Percentiles rank a stretch among this genome's conserved stretches.
Conservation (phyloP, 2,888 invertebrate genomes). For the Tiphia femorata region DNA sequence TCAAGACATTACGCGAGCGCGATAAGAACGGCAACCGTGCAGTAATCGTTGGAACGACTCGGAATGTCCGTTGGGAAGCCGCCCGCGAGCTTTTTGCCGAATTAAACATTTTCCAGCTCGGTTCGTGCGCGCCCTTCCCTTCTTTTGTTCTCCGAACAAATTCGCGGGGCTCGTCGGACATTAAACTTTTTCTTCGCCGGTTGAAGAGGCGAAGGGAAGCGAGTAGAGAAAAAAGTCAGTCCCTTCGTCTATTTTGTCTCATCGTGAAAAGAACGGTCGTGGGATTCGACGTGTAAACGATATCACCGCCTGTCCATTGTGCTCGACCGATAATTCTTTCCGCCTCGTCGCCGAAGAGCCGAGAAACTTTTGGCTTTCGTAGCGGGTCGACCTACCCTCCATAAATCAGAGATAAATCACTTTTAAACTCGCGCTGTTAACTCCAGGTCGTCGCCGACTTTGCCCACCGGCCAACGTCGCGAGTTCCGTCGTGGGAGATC, state of each 20-base stretch:
- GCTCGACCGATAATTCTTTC: conserved; percentile 59
- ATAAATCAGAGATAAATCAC: conserved; percentile 68
- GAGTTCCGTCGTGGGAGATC: conserved; percentile 27
- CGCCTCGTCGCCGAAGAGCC: conserved; percentile 55
- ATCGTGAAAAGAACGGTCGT: conserved; percentile 31
- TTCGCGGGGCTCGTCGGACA: conserved; percentile 10
- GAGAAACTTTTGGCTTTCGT: conserved; percentile 55
- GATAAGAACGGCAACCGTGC: no score
- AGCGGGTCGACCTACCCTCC: conserved; percentile 41
- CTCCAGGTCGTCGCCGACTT: conserved; percentile 56
- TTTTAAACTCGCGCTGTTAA: conserved; percentile 65
- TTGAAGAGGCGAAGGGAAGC: no score
- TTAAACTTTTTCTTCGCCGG: conserved; percentile 5
- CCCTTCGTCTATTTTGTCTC: background rate
- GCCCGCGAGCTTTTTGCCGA: no score
- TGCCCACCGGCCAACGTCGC: conserved; percentile 26
- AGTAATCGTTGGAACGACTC: no score
- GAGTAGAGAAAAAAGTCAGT: background rate
- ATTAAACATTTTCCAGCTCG: conserved; percentile 1
- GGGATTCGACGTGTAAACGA: conserved; percentile 58
- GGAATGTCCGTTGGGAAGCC: no score
- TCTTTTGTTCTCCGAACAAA: background rate
- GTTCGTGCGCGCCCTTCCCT: background rate
- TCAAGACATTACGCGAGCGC: no score
- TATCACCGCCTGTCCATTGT: conserved; percentile 57